These are phyloP conservation scores for Porites lobata DNA, from an alignment of 92 coral and sea anemone genomes.

Conservation along the genomic window DNA sequence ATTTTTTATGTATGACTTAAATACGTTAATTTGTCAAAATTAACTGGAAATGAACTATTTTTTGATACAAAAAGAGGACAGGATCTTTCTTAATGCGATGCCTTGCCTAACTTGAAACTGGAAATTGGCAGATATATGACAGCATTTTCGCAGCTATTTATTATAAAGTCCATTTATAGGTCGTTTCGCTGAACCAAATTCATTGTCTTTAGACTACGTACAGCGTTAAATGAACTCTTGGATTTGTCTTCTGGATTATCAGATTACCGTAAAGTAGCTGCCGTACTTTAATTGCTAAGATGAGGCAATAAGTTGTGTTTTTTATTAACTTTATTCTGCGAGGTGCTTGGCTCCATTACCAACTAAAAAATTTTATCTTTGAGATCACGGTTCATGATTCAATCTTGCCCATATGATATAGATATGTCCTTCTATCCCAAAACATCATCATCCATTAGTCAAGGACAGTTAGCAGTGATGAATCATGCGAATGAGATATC, in stretches of 20 bases:
- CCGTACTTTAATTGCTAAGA: not conserved
- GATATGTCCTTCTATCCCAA: not conserved
- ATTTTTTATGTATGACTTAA: not conserved
- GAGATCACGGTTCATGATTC: not conserved
- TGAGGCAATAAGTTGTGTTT: not conserved
- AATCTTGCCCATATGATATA: not conserved
- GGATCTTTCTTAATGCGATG: no score
- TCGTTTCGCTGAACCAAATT: no score
- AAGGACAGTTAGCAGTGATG: not conserved
- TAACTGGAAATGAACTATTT: not conserved
- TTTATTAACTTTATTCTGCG: not conserved
- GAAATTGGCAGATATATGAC: not conserved
- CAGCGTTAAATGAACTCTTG: not conserved
- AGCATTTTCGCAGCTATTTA: not conserved
- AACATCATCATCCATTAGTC: not conserved
- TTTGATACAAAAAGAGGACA: not conserved
- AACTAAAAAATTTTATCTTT: not conserved
- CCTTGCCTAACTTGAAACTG: not conserved
- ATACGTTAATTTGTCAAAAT: not conserved
- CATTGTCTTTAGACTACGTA: not conserved
- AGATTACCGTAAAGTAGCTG: not conserved
- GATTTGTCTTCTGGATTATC: not conserved
- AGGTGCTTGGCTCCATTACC: not conserved
- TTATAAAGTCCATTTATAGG: conserved; percentile 12
- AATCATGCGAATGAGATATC: not conserved